Conservation (phyloP, 2,888 invertebrate genomes). For the Aphidius colemani region DNA sequence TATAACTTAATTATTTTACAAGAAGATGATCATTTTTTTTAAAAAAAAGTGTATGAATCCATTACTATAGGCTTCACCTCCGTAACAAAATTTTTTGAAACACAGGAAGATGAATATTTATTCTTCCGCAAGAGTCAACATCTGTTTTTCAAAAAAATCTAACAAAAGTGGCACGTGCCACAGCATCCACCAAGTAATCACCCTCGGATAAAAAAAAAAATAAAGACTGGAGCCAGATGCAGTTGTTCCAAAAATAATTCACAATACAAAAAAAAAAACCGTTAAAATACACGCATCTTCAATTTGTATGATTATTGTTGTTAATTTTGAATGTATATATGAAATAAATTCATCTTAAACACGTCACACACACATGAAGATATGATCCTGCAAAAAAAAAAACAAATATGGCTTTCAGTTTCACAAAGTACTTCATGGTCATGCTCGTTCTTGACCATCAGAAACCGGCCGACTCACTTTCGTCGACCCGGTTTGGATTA, state of each 20-base stretch:
- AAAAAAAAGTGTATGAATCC: too few species aligned
- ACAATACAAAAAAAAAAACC: not conserved
- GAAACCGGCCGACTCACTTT: slow-evolving; percentile 15
- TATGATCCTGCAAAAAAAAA: too few species aligned
- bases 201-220: slow-evolving; percentile 14
- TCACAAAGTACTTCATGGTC: not conserved
- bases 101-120: not conserved
- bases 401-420: not conserved
- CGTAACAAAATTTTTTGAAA: too few species aligned
- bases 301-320: not conserved
- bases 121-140: slow-evolving; percentile 10
- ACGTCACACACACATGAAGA: too few species aligned
- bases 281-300: not conserved
- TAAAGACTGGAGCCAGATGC: slow-evolving; percentile 19
- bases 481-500: slow-evolving; percentile 16
- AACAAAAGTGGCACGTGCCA: slow-evolving; percentile 21
- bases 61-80: too few species aligned
- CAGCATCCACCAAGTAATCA: slow-evolving; percentile 5
- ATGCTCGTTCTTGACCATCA: slow-evolving; percentile 6
- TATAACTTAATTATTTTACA: too few species aligned
- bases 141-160: slow-evolving; percentile 17
- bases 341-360: too few species aligned
- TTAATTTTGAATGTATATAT: too few species aligned
- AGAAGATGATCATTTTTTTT: too few species aligned
- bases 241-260: not conserved